A percentile compares a stretch with the other conserved stretches of the same genome.
Evolutionary conservation across 1,140 invertebrate species (phyloP).

Genomic region (Archegozetes longisetosus): DNA sequence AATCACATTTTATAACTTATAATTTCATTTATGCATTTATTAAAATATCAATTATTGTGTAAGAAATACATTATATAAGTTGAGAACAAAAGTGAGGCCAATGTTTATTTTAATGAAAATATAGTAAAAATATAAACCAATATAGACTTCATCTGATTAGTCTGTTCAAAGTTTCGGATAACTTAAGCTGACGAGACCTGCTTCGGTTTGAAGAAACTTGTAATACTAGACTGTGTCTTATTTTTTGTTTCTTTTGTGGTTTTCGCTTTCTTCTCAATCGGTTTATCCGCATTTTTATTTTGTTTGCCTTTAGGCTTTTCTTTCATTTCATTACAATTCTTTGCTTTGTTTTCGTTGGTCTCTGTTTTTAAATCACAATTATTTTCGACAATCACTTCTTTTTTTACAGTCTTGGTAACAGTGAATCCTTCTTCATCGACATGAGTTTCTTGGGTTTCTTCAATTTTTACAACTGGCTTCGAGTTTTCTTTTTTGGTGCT

Average conservation of each 20-base stretch:
- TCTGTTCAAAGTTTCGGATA: too few species aligned
- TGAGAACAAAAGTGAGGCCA: too few species aligned
- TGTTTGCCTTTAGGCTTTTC: not conserved
- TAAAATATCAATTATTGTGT: too few species aligned
- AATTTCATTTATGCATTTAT: too few species aligned
- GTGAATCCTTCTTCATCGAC: not conserved
- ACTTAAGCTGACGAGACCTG: too few species aligned
- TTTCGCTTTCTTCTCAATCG: not conserved
- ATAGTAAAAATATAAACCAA: too few species aligned
- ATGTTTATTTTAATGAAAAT: too few species aligned
- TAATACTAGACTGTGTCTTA: not conserved
- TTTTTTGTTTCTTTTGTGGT: not conserved
- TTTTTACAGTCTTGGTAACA: not conserved
- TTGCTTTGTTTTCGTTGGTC: not conserved
- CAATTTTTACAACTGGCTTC: not conserved
- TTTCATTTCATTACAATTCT: not conserved
- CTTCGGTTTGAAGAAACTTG: constrained; percentile 6
- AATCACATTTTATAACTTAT: too few species aligned
- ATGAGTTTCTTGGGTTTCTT: not conserved
- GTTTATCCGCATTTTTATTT: not conserved
- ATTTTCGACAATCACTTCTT: not conserved
- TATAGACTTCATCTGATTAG: too few species aligned
- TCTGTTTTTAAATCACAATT: not conserved
- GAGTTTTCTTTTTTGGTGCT: not conserved
- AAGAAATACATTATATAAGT: too few species aligned